Conservation (phyloP, 2,113 vertebrate species). For the Otis tarda region DNA sequence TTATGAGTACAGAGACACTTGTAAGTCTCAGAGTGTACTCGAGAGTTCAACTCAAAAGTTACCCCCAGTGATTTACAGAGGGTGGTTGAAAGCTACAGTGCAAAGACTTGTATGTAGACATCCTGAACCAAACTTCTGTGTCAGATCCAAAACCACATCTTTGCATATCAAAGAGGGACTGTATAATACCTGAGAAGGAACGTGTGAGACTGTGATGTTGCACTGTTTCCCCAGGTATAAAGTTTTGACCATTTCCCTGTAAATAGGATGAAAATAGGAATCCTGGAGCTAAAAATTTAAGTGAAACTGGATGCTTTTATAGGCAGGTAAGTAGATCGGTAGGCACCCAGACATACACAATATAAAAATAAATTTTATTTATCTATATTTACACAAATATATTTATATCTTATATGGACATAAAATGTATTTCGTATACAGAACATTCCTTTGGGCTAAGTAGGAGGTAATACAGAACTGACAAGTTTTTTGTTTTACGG, state of each 20-base stretch:
- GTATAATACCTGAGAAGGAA: background rate
- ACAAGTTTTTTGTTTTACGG: background rate
- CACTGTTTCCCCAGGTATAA: background rate
- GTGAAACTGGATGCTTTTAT: background rate
- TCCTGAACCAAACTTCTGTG: background rate
- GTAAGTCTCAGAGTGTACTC: background rate
- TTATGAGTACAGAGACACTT: background rate
- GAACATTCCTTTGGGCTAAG: background rate
- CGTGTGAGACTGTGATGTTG: background rate
- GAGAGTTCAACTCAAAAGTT: background rate
- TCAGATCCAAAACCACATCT: background rate
- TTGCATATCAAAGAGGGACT: background rate
- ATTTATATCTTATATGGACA: background rate
- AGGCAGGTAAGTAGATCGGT: background rate
- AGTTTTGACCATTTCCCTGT: background rate
- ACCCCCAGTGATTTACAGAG: background rate
- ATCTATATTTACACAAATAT: background rate
- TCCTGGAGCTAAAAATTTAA: background rate
- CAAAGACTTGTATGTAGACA: fast-evolving
- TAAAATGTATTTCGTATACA: background rate
- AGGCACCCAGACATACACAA: background rate
- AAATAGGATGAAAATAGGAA: background rate
- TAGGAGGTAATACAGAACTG: background rate
- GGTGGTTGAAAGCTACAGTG: background rate
- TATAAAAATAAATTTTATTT: background rate